Base-by-base conservation (phyloP, 2,888 invertebrate genomes). In the Stegana nigrithorax region DNA sequence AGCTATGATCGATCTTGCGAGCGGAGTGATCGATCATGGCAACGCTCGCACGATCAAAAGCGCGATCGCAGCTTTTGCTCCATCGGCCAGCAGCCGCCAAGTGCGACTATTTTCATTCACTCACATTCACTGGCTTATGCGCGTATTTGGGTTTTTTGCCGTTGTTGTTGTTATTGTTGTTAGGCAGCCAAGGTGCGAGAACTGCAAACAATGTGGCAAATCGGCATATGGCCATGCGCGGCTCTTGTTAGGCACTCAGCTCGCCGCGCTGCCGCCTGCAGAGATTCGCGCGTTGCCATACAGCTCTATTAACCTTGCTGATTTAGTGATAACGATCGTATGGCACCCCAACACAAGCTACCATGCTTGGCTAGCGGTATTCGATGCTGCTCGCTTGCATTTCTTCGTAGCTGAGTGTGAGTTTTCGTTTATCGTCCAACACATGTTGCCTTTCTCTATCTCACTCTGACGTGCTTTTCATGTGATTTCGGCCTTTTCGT, bases 251-350 rank as follows among this genome's bases (percentile, higher is more conserved):
- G 7, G 12, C 12, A n/a, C 12, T 32, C 32, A 32, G 53, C 19
- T 51, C 19, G 10, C 7, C 17, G 26, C n/a, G n/a, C 19, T 51
- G 72, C 75, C 78, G 69, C 66, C 66, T 65, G 59, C 59, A 68
- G 59, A 7, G 6, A 29, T 29, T 77, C 60, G 67, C 67, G 67
- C 72, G 67, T 62, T 50, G 67, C 29, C 44, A 61, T 75, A 81
- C 80, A 82, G 80, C 83, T 81, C 80, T 82, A 84, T 84, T 84
- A 84, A 80, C 80, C 83, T 72, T 51, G 70, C 83, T 84, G 83
- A 84, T 83, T 81, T 83, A 78, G 83, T 84, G 83, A 84, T 84
- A 84, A 84, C 84, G 82, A 84, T 84, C 83, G 75, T 75, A 81
- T 53, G 29, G 25, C 29, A 29, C 25, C 14, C 56, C 2, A 19